Evolutionary conservation across 2,113 vertebrate species (phyloP).

Genomic region (Opisthocomus hoazin): DNA sequence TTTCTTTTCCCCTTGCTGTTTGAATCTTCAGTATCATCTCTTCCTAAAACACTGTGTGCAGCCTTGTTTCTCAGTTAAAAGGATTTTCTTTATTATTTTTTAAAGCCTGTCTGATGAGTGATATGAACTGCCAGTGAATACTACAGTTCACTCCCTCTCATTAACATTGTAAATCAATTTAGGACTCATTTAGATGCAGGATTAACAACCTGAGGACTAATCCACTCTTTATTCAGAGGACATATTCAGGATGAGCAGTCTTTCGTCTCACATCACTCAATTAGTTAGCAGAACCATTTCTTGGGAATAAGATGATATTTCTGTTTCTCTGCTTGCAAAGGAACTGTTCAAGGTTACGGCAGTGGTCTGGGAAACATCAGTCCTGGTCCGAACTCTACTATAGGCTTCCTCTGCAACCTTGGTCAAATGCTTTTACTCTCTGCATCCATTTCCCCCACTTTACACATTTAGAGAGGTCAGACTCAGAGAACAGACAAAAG

Average conservation of each 20-base stretch:
- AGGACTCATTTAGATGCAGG: slow-evolving; percentile 27
- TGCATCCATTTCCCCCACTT: background rate
- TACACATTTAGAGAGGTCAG: background rate
- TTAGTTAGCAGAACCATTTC: background rate
- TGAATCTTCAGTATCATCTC: background rate
- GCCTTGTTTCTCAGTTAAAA: background rate
- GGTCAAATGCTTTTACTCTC: background rate
- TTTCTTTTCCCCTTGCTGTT: background rate
- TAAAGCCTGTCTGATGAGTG: background rate
- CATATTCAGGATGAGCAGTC: background rate
- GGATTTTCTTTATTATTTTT: background rate
- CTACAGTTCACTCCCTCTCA: background rate
- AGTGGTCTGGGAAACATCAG: background rate
- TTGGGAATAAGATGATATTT: background rate
- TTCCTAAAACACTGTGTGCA: background rate
- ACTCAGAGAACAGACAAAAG: background rate
- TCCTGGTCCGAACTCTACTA: background rate
- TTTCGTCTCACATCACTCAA: background rate
- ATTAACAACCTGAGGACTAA: slow-evolving; percentile 30
- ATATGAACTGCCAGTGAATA: background rate
- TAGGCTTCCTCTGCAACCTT: background rate
- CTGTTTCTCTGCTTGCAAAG: background rate
- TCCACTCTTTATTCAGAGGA: background rate
- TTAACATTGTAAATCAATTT: slow-evolving; percentile 39
- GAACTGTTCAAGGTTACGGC: background rate